These are phyloP conservation scores for Drosophila pseudoobscura DNA, from an alignment of 1,140 invertebrate species.

Conservation along the genomic window DNA sequence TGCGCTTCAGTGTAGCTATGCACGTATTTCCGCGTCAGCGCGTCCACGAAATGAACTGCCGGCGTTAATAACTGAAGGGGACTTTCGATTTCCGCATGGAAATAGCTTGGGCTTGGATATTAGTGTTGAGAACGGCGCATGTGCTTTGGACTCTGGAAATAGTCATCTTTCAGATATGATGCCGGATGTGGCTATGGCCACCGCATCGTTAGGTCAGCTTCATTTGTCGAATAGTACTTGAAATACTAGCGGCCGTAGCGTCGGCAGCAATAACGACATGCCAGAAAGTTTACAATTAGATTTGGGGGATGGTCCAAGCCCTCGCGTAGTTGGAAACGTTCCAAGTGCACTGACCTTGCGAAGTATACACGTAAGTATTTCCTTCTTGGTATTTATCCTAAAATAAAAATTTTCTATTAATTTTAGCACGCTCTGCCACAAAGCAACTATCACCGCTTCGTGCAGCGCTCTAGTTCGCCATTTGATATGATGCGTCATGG, in stretches of 20 bases:
- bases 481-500: conserved; percentile 73
- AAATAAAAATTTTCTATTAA: not conserved
- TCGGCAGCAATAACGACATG: conserved; percentile 63
- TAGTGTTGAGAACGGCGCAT: conserved; percentile 54
- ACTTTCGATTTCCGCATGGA: conserved; percentile 83
- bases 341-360: conserved; percentile 63
- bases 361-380: conserved; percentile 65
- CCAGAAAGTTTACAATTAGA: conserved; percentile 87
- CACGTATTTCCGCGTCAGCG: conserved; percentile 65
- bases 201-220: conserved; percentile 88
- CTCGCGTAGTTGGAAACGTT: conserved; percentile 83
- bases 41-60: conserved; percentile 85
- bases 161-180: conserved; percentile 91
- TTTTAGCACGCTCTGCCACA: conserved; percentile 72
- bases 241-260: conserved; percentile 29
- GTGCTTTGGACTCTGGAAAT: conserved; percentile 79
- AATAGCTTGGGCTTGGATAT: conserved; percentile 62
- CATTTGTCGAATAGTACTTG: conserved; percentile 79
- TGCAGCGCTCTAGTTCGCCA: conserved; percentile 78
- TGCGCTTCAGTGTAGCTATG: conserved; percentile 62
- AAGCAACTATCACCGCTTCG: conserved; percentile 75
- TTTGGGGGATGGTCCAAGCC: conserved; percentile 89
- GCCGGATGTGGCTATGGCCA: conserved; percentile 95
- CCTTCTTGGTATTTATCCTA: not conserved
- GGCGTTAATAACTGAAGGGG: conserved; percentile 87